These are phyloP conservation scores for Lobophora halterata DNA, from an alignment of 2,888 invertebrate species.

Conservation along the genomic window DNA sequence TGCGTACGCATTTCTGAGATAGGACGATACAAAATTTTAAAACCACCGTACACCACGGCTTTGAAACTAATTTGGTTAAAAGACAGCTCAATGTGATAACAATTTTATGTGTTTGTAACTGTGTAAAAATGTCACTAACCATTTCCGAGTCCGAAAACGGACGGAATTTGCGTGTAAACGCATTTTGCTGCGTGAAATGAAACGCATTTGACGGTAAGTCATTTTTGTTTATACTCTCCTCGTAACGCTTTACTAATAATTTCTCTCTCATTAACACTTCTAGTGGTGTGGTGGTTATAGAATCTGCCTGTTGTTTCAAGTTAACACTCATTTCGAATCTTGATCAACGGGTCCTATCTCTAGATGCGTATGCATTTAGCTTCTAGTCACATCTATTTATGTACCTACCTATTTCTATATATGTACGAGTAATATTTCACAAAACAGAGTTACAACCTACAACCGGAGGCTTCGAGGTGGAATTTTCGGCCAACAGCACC, in stretches of 20 bases:
- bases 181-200: conserved; percentile 12
- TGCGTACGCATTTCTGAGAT: conserved; percentile 52
- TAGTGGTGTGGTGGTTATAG: conserved; percentile 77
- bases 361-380: conserved; percentile 62
- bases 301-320: conserved; percentile 44
- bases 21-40: conserved; percentile 39
- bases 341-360: conserved; percentile 68
- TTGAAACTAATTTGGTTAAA: conserved; percentile 68
- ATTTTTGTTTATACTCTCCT: conserved; percentile 42
- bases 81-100: conserved; percentile 68
- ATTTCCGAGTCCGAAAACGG: conserved; percentile 32
- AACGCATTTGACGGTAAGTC: conserved; percentile 57
- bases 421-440: conserved; percentile 41
- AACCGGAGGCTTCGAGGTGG: conserved; percentile 70
- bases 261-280: conserved; percentile 52
- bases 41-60: conserved; percentile 72
- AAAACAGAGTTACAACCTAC: conserved; percentile 76
- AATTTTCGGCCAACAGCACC: conserved; percentile 76
- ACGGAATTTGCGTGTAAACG: conserved; percentile 23
- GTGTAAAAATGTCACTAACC: conserved; percentile 61
- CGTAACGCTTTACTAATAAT: conserved; percentile 64
- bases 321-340: conserved; percentile 42
- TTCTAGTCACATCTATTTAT: conserved; percentile 23
- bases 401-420: conserved; percentile 36
- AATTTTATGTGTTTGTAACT: conserved; percentile 45